Percentiles rank a stretch among this genome's conserved stretches.
Conservation (phyloP, 2,797 vertebrate genomes). For the Sebastiscus tertius region DNA sequence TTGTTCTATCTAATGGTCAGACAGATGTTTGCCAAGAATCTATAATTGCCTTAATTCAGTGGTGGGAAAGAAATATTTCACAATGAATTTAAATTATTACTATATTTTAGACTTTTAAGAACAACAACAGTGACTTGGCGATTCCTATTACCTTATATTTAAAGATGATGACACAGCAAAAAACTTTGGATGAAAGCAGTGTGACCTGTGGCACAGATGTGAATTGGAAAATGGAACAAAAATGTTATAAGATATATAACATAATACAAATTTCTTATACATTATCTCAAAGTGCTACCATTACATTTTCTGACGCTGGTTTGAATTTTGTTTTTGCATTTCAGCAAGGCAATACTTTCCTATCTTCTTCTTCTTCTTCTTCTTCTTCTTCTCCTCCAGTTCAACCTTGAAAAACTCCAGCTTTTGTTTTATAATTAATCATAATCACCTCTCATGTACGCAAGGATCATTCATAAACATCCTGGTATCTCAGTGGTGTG, state of each 20-base stretch:
- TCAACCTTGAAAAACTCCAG: conserved; percentile 6
- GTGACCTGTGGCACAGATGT: neutral
- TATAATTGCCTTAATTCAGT: neutral
- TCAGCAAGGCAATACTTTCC: neutral
- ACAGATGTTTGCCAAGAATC: conserved; percentile 37
- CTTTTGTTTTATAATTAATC: conserved; percentile 10
- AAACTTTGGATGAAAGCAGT: neutral
- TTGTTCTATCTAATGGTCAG: conserved; percentile 33
- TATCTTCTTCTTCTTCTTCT: neutral
- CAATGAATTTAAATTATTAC: neutral
- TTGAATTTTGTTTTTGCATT: neutral
- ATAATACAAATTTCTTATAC: too few relatives aligned
- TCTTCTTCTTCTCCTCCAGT: neutral
- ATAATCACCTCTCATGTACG: neutral
- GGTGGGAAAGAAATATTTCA: neutral
- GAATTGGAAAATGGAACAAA: neutral
- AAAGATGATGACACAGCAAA: neutral
- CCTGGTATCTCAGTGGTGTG: neutral
- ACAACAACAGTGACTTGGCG: neutral
- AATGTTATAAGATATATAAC: neutral
- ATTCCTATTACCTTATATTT: neutral
- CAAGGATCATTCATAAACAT: neutral
- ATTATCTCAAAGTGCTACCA: neutral
- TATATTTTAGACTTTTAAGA: neutral
- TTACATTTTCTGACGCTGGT: neutral